A percentile compares a stretch with the other conserved stretches of the same genome.
These are phyloP conservation scores for Epinephelus awoara DNA, from an alignment of 2,797 vertebrate genomes.

Conservation along the genomic window DNA sequence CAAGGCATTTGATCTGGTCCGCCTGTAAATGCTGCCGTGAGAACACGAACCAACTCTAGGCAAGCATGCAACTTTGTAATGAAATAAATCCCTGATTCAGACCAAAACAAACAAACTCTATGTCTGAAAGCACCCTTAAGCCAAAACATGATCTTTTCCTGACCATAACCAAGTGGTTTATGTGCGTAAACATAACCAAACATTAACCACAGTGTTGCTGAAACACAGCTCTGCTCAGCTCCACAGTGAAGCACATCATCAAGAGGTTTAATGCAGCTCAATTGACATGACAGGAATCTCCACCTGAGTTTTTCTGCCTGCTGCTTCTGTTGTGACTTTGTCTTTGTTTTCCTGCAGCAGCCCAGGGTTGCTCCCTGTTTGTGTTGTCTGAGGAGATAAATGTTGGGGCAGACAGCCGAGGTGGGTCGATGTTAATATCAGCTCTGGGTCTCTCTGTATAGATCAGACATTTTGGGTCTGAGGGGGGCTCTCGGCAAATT, in stretches of 20 bases:
- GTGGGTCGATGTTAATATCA: constrained; percentile 50
- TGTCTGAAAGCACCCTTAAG: too few species aligned
- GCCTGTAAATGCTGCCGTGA: too few species aligned
- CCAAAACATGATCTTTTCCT: too few species aligned
- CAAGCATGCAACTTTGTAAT: too few species aligned
- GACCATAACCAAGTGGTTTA: too few species aligned
- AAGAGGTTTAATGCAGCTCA: not conserved
- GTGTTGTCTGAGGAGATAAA: constrained; percentile 17
- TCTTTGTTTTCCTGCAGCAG: not conserved
- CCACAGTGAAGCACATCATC: not conserved
- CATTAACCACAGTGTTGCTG: too few species aligned
- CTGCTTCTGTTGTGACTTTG: constrained; percentile 5
- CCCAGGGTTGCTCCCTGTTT: not conserved
- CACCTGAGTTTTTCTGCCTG: not conserved
- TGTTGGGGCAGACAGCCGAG: constrained; percentile 26
- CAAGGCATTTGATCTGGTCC: too few species aligned
- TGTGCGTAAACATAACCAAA: too few species aligned
- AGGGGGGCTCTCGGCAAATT: constrained; percentile 11
- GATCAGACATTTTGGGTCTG: constrained; percentile 36
- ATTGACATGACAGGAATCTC: not conserved
- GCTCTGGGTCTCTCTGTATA: constrained; percentile 11
- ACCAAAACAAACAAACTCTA: too few species aligned
- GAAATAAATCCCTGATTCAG: too few species aligned
- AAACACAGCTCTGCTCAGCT: not conserved
- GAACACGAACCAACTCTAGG: too few species aligned